Conservation (phyloP, 2,888 invertebrate species). For the Sesia apiformis region DNA sequence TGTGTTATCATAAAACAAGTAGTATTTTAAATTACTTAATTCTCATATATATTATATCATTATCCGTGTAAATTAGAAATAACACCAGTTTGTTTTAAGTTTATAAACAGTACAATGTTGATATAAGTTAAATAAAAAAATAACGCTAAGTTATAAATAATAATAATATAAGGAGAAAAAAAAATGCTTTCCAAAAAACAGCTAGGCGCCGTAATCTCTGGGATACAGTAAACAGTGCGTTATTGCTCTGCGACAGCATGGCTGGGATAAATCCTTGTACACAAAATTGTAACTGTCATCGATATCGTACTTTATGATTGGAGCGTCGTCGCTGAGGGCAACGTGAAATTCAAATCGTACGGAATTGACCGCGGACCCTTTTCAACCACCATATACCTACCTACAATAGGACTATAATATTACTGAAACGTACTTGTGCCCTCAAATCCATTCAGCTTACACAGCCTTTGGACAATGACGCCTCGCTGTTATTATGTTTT, state of each 20-base stretch:
- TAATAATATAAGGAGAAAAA: too few species aligned
- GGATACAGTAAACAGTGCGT: conserved; percentile 11
- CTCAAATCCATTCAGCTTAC: conserved; percentile 39
- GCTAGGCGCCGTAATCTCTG: background rate
- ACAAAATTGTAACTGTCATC: conserved; percentile 62
- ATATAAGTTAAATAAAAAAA: too few species aligned
- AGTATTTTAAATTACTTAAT: too few species aligned
- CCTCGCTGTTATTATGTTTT: conserved; percentile 57
- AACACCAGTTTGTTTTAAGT: too few species aligned
- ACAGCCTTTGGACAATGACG: conserved; percentile 39
- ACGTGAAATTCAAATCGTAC: conserved; percentile 51
- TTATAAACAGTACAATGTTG: too few species aligned
- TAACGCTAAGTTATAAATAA: too few species aligned
- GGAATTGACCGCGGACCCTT: conserved; percentile 51
- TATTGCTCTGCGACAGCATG: conserved; percentile 21
- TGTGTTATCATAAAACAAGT: too few species aligned
- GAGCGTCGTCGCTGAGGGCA: conserved; percentile 26
- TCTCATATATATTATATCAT: too few species aligned
- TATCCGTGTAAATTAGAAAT: too few species aligned
- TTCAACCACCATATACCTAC: conserved; percentile 15
- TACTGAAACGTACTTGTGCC: conserved; percentile 9
- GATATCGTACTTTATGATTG: conserved; percentile 60
- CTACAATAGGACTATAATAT: background rate
- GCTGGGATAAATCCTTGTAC: conserved; percentile 53
- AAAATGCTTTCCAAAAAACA: too few species aligned